These are phyloP conservation scores for Hydrophis major DNA, from an alignment of 2,797 vertebrate genomes.

Conservation along the genomic window DNA sequence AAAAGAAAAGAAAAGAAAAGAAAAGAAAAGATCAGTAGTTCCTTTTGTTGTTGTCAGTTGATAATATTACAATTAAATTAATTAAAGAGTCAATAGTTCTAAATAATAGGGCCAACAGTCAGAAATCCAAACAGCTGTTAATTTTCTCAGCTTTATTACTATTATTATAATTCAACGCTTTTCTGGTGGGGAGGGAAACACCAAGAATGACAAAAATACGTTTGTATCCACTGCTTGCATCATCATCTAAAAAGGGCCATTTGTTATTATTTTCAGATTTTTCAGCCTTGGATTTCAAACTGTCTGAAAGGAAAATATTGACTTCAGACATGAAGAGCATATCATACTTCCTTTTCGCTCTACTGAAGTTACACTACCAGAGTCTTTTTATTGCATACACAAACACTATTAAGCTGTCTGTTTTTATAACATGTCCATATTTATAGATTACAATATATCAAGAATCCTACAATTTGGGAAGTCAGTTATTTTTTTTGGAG, in stretches of 20 bases:
- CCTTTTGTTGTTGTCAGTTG: too few species aligned
- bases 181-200: neutral
- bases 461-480: neutral
- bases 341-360: neutral
- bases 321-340: neutral
- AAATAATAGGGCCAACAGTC: neutral
- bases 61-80: neutral
- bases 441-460: neutral
- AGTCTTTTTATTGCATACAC: fast-evolving
- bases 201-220: neutral
- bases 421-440: neutral
- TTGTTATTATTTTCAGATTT: constrained; percentile 6
- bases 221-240: neutral
- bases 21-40: neutral
- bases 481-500: neutral
- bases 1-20: neutral
- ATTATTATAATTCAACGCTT: neutral
- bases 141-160: constrained; percentile 3
- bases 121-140: constrained; percentile 7
- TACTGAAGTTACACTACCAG: fast-evolving
- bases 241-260: constrained; percentile 13
- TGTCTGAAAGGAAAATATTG: neutral
- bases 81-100: neutral
- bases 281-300: neutral
- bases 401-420: neutral